Base-by-base conservation (phyloP, 2,113 vertebrate species). In the Nansenia antarctica region DNA sequence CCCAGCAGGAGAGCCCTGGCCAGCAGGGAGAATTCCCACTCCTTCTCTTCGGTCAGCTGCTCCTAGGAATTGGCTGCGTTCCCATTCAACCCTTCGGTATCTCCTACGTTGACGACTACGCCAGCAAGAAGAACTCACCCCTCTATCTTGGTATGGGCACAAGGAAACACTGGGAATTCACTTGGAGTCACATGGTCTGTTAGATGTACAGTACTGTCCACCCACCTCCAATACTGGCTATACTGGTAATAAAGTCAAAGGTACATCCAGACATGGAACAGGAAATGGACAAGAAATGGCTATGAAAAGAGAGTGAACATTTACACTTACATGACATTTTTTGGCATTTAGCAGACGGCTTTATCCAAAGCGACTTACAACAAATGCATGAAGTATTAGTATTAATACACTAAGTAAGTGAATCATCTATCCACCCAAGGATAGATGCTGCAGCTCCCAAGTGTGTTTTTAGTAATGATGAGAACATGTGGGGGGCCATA, bases 51-150 rank as follows among this genome's bases (percentile, higher is more conserved):
- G 96, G 94, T 0, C 98, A 99, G 89, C 89, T 90, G 0, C 88
- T 99, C 66, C 89, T 98, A 2, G 98, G 98, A 0, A 82, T 99
- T 0, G 97, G 93, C 0, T 80, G 89, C 0, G 96, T 98, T 12
- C 97, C 98, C 77, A 96, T 99, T 47, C 98, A 99, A 69, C 98
- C 98, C 5, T 99, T 98, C 0, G 98, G 98, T 0, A 98, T 99
- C 90, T 99, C 98, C 58, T 99, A 97, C 88, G 96, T 99, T 0
- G 98, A 99, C 0, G 98, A 99, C 81, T 95, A 90, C 0, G 94
- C 98, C 76, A 95, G 94, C 12, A 88, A 85, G 66, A 94, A 85
- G 84, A 98, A 98, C 86, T 98, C 96, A 0, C 97, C 97, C 0
- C 90, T 99, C 4, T 99, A 98, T 68, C 82, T 99, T 0, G 97